Evolutionary conservation across 2,888 invertebrate genomes (phyloP), one percentile per base, ranked within the genome.

Genomic region (Abscondita cerata): DNA sequence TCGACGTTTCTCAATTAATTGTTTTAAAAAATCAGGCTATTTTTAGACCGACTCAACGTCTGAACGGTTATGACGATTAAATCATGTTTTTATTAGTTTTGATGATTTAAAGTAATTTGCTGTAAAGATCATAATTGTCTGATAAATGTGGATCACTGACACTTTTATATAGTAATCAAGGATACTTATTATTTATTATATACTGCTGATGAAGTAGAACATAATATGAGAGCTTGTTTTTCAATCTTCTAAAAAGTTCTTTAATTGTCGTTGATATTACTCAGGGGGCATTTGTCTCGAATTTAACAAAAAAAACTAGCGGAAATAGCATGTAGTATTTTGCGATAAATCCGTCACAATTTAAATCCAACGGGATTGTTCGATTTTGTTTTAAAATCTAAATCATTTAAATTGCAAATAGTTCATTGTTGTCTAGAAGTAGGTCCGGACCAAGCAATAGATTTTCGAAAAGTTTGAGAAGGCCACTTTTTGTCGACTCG

Each of bases 121-220:
- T 41, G 41, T 41, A 41, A 41, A 41, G 41, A 41, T 41, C 12
- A 16, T 41, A 41, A 41, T 41, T 41, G 41, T 16, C 41, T 16
- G 41, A 41, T 41, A 41, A 41, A 41, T 13, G 41, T 41, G 16
- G 41, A 41, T 41, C 41, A 41, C 41, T 41, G 41, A 41, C 41
- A 41, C 41, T 41, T 41, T 41, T 41, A 41, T 41, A 41, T 41
- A 41, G 41, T 41, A 41, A 41, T 41, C 41, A 41, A 41, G 41
- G 41, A 41, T 41, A 41, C 41, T 41, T 41, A 41, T 41, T 41
- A 41, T 41, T 41, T 41, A 41, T 41, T 41, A 13, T 41, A 15
- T 13, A 41, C 16, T 38, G 38, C 12, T 38, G n/a, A 38, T 38
- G 38, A 38, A 38, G 38, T 38, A 38, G 38, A 25, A 25, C 25